Evolutionary conservation across 2,797 vertebrate species (phyloP).

Genomic region (Platalea minor): DNA sequence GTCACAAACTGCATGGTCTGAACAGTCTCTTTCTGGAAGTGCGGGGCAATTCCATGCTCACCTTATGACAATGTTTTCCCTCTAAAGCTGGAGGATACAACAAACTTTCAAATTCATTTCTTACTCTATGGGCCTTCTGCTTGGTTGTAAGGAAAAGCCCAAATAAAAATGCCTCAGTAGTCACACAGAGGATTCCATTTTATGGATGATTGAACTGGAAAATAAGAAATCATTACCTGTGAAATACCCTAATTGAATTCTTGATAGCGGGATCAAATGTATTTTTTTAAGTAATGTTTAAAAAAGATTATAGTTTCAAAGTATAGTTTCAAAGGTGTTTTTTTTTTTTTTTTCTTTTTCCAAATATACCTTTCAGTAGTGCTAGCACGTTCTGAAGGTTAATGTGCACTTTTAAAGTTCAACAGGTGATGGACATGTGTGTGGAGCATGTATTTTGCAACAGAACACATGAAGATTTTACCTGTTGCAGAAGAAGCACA

Average conservation of each 20-base stretch:
- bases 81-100: neutral
- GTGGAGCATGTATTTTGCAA: neutral
- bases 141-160: conserved; percentile 19
- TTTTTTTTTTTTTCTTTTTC: neutral
- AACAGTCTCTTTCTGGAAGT: neutral
- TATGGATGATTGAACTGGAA: conserved; percentile 43
- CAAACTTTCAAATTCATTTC: neutral
- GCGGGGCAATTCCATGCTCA: neutral
- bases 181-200: conserved; percentile 33
- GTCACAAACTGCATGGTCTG: neutral
- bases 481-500: neutral
- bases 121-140: neutral
- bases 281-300: conserved; percentile 16
- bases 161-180: conserved; percentile 53
- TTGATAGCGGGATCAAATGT: neutral
- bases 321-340: neutral
- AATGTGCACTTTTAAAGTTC: neutral
- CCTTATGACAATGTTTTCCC: neutral
- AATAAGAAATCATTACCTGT: conserved; percentile 58
- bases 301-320: neutral
- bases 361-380: neutral
- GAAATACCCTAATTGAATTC: conserved; percentile 57
- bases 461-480: neutral
- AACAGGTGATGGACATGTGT: neutral
- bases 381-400: neutral